Evolutionary conservation across 92 coral and sea anemone species (phyloP).

Genomic region (Porites cylindrica): DNA sequence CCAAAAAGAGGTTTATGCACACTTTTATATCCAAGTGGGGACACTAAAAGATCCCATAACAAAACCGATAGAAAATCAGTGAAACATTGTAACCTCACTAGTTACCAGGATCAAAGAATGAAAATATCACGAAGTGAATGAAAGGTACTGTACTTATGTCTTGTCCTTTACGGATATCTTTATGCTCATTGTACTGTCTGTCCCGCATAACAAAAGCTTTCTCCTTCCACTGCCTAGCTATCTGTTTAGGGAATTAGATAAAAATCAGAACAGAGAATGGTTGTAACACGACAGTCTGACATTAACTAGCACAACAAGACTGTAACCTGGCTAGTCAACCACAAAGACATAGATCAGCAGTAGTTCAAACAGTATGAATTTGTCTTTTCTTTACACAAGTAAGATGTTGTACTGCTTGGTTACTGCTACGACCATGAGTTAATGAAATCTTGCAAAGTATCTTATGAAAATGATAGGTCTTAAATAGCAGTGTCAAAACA

Average conservation of each 20-base stretch:
- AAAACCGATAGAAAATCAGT: no score
- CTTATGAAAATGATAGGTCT: not conserved
- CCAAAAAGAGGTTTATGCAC: no score
- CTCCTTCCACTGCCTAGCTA: constrained; percentile 38
- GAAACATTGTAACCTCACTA: no score
- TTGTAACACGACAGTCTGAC: not conserved
- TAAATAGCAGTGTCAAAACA: not conserved
- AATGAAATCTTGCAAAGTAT: not conserved
- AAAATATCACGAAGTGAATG: no score
- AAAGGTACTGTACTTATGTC: no score
- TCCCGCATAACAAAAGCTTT: constrained; percentile 41
- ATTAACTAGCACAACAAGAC: not conserved
- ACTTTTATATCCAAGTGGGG: no score
- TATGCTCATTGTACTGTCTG: constrained; percentile 22
- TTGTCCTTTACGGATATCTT: not conserved
- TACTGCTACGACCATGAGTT: no score
- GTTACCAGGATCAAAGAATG: no score
- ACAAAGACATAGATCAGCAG: not conserved
- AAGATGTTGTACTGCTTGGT: not conserved
- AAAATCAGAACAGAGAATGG: not conserved
- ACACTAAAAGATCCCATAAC: no score
- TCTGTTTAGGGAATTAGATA: not conserved
- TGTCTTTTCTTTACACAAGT: not conserved
- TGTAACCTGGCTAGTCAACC: not conserved
- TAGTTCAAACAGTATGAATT: not conserved